Conservation (phyloP, 2,113 vertebrate genomes). For the Isichthys henryi region DNA sequence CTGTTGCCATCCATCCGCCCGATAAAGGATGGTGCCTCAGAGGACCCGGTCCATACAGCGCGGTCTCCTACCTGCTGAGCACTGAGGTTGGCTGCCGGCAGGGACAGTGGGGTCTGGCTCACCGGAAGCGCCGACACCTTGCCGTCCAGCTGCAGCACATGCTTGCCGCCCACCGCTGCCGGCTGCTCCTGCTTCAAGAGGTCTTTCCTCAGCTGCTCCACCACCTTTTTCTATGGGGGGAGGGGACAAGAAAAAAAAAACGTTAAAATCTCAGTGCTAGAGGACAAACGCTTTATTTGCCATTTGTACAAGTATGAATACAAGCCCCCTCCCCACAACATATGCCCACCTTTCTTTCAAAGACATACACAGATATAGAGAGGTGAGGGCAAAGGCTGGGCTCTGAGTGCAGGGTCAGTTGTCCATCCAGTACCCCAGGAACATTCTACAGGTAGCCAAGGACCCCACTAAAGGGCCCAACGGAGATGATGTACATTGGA, state of each 20-base stretch:
- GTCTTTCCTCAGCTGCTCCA: slow-evolving; percentile 47
- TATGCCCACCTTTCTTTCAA: background rate
- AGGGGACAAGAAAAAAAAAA: background rate
- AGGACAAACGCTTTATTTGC: background rate
- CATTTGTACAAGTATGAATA: background rate
- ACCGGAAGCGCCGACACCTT: slow-evolving; percentile 32
- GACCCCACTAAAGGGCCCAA: background rate
- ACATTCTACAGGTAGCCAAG: background rate
- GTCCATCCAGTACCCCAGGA: background rate
- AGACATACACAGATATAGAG: background rate
- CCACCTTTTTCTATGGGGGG: slow-evolving; percentile 42
- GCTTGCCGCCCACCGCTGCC: slow-evolving; percentile 16
- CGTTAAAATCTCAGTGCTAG: background rate
- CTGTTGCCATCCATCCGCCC: background rate
- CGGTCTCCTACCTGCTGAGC: slow-evolving; percentile 32
- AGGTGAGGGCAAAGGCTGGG: background rate
- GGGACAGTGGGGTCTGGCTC: slow-evolving; percentile 31
- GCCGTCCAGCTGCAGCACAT: slow-evolving; percentile 17
- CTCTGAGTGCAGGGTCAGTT: background rate
- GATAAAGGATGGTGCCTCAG: background rate
- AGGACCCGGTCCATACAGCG: background rate
- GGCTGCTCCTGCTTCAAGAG: slow-evolving; percentile 43
- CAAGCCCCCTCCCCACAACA: background rate
- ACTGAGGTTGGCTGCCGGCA: slow-evolving; percentile 34
- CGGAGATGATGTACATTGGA: background rate